Conservation (phyloP, 1,140 invertebrate species). For the Euborellia annulipes region DNA sequence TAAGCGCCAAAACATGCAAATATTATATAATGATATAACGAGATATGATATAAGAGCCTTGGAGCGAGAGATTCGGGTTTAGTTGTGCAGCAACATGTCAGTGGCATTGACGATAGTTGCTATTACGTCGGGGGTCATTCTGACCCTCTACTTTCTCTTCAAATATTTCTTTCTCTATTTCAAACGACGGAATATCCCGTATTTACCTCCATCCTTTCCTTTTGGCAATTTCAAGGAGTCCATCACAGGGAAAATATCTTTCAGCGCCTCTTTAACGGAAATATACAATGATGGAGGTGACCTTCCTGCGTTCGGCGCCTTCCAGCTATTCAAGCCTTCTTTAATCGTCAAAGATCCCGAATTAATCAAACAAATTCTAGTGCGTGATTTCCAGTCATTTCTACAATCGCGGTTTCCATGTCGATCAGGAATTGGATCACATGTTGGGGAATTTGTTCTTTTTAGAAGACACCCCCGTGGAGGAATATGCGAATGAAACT, state of each 20-base stretch:
- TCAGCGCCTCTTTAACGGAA: slow-evolving; percentile 10
- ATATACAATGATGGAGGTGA: too few species aligned
- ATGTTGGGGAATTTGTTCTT: slow-evolving; percentile 6
- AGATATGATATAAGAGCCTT: too few species aligned
- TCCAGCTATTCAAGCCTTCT: slow-evolving; percentile 13
- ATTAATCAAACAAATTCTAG: slow-evolving; percentile 35
- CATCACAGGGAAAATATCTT: neutral
- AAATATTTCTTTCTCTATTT: too few species aligned
- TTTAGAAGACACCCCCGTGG: slow-evolving; percentile 22
- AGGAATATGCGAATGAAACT: slow-evolving; percentile 29
- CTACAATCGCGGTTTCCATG: slow-evolving; percentile 33
- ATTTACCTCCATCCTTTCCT: slow-evolving; percentile 13
- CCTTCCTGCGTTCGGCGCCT: too few species aligned
- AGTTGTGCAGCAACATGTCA: too few species aligned
- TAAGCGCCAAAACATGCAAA: too few species aligned
- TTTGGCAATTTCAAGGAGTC: slow-evolving; percentile 13
- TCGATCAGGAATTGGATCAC: slow-evolving; percentile 26
- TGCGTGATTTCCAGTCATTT: slow-evolving; percentile 42
- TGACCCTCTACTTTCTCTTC: too few species aligned
- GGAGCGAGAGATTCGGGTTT: too few species aligned
- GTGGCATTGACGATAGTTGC: too few species aligned
- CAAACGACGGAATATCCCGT: slow-evolving; percentile 16
- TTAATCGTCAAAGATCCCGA: slow-evolving; percentile 28
- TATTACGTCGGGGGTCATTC: too few species aligned
- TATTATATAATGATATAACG: too few species aligned